A percentile compares a stretch with the other conserved stretches of the same genome.
Evolutionary conservation across 2,113 vertebrate species (phyloP).

Genomic region (Mustela nigripes): DNA sequence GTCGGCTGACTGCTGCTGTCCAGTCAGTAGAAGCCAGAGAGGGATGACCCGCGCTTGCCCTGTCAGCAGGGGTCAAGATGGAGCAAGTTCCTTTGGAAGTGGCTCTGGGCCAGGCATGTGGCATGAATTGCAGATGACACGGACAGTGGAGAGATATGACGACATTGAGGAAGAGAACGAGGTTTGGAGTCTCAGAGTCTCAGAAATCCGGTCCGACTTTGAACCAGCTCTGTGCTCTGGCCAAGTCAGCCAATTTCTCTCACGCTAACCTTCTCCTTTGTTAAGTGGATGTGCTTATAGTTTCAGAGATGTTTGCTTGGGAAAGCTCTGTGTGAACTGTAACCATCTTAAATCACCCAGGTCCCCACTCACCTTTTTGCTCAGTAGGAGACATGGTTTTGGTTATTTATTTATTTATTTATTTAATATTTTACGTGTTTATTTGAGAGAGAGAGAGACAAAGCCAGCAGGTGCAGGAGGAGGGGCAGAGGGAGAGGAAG

Average conservation of each 20-base stretch:
- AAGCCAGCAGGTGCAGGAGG: neutral
- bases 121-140: neutral
- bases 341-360: neutral
- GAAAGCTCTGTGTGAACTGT: neutral
- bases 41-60: neutral
- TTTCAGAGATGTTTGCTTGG: neutral
- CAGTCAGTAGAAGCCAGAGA: neutral
- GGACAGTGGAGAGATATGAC: neutral
- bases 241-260: conserved; percentile 1
- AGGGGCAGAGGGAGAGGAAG: neutral
- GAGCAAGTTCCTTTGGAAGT: neutral
- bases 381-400: neutral
- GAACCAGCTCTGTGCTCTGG: neutral
- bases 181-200: neutral
- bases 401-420: neutral
- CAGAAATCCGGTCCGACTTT: neutral
- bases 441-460: neutral
- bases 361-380: neutral
- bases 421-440: neutral
- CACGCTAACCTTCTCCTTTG: neutral
- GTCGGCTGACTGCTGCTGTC: neutral
- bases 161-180: neutral
- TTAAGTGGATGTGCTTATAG: neutral
- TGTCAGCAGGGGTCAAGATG: neutral
- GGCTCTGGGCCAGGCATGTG: neutral